Evolutionary conservation across 2,113 vertebrate species (phyloP).

Genomic region (Hemicordylus capensis): DNA sequence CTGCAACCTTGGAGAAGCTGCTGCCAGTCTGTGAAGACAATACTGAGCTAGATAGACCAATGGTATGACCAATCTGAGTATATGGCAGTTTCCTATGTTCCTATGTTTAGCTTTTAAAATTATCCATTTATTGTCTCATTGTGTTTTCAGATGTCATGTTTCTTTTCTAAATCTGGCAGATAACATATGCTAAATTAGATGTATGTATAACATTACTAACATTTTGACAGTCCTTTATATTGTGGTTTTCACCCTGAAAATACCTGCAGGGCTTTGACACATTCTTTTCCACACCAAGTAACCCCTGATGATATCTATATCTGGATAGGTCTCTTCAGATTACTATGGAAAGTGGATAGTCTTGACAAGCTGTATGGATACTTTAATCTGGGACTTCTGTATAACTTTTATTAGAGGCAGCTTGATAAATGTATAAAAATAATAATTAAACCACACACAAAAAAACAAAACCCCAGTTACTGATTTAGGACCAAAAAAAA

Average conservation of each 20-base stretch:
- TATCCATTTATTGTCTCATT: background rate
- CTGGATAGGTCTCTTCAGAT: background rate
- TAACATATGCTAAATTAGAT: background rate
- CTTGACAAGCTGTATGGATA: background rate
- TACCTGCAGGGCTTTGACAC: background rate
- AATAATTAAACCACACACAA: too few species aligned
- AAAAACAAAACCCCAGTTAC: too few species aligned
- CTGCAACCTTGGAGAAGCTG: too few species aligned
- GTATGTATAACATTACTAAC: slow-evolving; percentile 16
- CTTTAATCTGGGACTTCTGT: too few species aligned
- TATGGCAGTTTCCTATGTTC: too few species aligned
- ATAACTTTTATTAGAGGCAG: background rate
- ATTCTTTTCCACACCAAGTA: background rate
- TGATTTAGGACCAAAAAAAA: background rate
- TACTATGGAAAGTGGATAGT: background rate
- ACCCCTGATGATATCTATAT: background rate
- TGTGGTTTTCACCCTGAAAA: background rate
- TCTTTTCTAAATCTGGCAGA: background rate
- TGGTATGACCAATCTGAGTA: too few species aligned
- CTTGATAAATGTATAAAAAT: background rate
- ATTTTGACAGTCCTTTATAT: background rate
- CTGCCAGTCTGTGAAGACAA: too few species aligned
- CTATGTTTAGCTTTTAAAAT: slow-evolving; percentile 14
- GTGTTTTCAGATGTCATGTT: background rate
- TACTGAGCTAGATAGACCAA: too few species aligned